phyloP scores from a whole-genome alignment of 2,113 vertebrate genomes.

The Nothoprocta pentlandii region DNA sequence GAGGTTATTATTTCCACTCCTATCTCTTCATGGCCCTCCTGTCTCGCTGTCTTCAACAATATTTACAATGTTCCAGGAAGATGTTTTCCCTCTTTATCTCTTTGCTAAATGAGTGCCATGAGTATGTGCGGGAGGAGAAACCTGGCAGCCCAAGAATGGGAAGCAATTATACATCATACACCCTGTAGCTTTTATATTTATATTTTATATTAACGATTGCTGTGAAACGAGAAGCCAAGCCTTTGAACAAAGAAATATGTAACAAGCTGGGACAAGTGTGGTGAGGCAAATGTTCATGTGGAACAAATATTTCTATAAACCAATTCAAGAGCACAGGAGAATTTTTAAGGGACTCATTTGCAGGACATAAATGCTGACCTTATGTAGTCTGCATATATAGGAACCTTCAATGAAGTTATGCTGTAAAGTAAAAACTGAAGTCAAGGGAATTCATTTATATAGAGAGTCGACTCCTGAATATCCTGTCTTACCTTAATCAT shows the following conservation, averaged over 20 bases:
- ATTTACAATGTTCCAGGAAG: background rate
- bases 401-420: background rate
- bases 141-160: constrained; percentile 23
- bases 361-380: constrained; percentile 60
- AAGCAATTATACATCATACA: constrained; percentile 36
- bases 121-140: background rate
- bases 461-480: background rate
- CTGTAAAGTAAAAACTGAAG: background rate
- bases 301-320: constrained; percentile 70
- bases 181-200: constrained; percentile 51
- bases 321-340: constrained; percentile 57
- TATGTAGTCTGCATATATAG: constrained; percentile 32
- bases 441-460: background rate
- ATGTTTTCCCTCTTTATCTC: constrained; percentile 15
- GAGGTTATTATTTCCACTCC: background rate
- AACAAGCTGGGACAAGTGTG: constrained; percentile 67
- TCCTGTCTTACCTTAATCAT: background rate
- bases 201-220: constrained; percentile 53
- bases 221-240: constrained; percentile 48
- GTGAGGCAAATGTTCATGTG: constrained; percentile 69
- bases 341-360: constrained; percentile 57
- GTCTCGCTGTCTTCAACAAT: background rate
- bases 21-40: background rate
- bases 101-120: background rate
- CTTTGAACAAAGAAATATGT: constrained; percentile 71